Base-by-base conservation (phyloP, 1,140 invertebrate species). In the Drosophila lini region DNA sequence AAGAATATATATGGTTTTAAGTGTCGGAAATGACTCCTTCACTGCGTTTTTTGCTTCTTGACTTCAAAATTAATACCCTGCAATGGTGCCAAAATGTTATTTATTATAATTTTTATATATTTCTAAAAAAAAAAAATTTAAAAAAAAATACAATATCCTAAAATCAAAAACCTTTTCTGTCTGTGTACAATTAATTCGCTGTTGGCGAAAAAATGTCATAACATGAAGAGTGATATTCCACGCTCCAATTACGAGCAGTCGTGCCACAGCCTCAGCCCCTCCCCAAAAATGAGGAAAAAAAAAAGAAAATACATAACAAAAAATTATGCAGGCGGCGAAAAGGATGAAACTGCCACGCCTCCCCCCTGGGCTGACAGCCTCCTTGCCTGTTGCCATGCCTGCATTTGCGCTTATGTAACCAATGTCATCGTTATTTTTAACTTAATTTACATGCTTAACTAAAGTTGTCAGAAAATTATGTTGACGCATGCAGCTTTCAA, bases 181-280 rank as follows among this genome's bases (percentile, higher is more conserved):
- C 80, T 25, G 83, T 89, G 84, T 83, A 89, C 80, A 89, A 88
- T 89, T 88, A 84, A 89, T 88, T 89, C 84, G 80, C 84, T 88
- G 77, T 84, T 88, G 80, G 84, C 84, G 77, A 89, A 88, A 88
- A 89, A 88, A 89, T 88, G 76, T 91, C 85, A 91, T 91, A 91
- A 91, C 90, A 91, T 88, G 90, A 91, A 91, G 90, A 91, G 90
- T 91, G 85, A 90, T 91, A 90, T 90, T 91, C 80, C 82, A 91
- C 81, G 90, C 90, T 84, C 90, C 90, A 91, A 91, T 91, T 91
- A 91, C 85, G 84, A 81, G 84, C 77, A 80, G 81, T 77, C 75
- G 78, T 81, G 81, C 78, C 78, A 74, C 48, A 57, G 75, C 52
- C 52, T 52, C 36, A 42, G 64, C 57, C 62, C 19, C 16, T 28